phyloP scores from a whole-genome alignment of 2,797 vertebrate species.

The Rhinella marina region DNA sequence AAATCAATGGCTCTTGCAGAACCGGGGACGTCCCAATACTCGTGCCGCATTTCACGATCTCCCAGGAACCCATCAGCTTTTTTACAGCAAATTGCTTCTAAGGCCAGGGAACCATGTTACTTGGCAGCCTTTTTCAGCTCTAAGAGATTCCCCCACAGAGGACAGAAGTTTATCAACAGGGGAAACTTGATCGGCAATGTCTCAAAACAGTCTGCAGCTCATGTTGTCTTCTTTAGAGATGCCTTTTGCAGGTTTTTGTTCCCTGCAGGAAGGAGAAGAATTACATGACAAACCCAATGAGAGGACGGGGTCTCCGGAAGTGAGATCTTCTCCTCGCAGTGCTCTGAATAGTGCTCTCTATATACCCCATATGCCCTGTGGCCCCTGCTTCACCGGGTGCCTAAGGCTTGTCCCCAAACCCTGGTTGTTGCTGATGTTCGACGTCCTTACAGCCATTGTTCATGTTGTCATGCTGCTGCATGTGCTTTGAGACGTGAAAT shows the following conservation, averaged over 20 bases:
- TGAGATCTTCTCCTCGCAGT: too few relatives aligned
- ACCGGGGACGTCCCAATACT: neutral
- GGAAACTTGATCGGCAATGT: neutral
- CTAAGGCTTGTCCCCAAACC: neutral
- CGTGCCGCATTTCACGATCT: neutral
- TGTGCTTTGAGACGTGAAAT: too few relatives aligned
- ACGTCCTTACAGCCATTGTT: too few relatives aligned
- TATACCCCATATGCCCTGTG: neutral
- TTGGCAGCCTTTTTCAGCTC: neutral
- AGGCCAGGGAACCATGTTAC: neutral
- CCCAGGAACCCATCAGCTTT: neutral
- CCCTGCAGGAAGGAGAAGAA: neutral
- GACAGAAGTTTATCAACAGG: neutral
- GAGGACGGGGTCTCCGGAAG: too few relatives aligned
- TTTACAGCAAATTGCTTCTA: neutral
- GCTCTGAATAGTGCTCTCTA: neutral
- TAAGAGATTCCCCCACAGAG: neutral
- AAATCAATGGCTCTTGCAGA: neutral
- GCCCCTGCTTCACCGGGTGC: neutral
- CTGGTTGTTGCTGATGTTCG: too few relatives aligned
- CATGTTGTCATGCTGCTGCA: too few relatives aligned
- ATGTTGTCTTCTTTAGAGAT: neutral
- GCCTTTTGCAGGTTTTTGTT: neutral
- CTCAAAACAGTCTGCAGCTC: too few relatives aligned
- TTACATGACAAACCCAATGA: rapidly evolving